phyloP scores from a whole-genome alignment of 2,888 invertebrate species.

The Slavum lentiscoides region DNA sequence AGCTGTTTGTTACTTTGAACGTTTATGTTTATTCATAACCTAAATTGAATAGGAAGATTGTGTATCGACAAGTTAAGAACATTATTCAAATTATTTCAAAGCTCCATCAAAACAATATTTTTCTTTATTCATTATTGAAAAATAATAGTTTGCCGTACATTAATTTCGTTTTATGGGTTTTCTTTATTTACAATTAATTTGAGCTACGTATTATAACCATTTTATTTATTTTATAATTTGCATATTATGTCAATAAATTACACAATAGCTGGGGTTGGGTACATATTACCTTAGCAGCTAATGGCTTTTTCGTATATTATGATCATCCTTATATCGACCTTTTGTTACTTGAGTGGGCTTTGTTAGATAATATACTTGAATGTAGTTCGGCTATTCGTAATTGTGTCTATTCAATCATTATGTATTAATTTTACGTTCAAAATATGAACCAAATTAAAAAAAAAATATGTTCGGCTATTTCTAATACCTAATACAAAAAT shows the following conservation, averaged over 20 bases:
- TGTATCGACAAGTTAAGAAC: background rate
- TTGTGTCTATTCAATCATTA: background rate
- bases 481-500: background rate
- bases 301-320: background rate
- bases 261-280: background rate
- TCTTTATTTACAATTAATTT: background rate
- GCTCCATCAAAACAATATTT: background rate
- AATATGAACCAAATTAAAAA: background rate
- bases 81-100: background rate
- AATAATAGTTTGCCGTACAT: too few species aligned
- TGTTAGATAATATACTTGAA: background rate
- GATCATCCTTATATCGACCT: background rate
- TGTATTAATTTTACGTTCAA: background rate
- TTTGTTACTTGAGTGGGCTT: background rate
- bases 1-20: background rate
- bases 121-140: background rate
- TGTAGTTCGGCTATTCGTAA: background rate
- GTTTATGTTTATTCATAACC: background rate
- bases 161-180: background rate
- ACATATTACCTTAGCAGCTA: background rate
- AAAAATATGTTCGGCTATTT: too few species aligned
- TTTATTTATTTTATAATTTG: background rate
- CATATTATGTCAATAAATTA: background rate
- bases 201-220: background rate
- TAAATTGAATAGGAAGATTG: background rate